Base-by-base conservation (phyloP, 2,113 vertebrate species). In the Oxygymnocypris stewartii region DNA sequence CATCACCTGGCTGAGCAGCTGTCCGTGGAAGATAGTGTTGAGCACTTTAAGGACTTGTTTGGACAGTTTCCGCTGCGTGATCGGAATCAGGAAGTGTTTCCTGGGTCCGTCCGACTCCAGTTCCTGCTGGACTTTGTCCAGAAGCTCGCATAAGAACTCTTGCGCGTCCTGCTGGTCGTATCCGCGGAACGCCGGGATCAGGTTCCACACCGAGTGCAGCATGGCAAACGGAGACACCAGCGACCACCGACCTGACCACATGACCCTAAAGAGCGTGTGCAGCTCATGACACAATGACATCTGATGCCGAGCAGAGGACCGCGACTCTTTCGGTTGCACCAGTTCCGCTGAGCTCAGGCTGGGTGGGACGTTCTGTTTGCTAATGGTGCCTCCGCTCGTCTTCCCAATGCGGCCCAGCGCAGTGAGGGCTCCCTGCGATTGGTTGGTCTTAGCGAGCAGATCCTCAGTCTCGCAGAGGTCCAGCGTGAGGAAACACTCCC, bases 211-310 rank as follows among this genome's bases (percentile, higher is more conserved):
- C 0, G 98, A 99, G 92, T 99, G 98, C 90, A 99, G 95, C 98
- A 99, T 99, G 93, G 98, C 98, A 6, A 99, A 99, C 1, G 98
- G 98, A 0, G 98, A 99, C 54, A 99, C 98, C 54, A 99, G 92
- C 0, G 98, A 96, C 98, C 98, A 99, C 88, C 96, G 97, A 73
- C 98, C 98, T 0, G 98, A 99, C 98, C 98, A 99, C 98, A 99
- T 99, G 91, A 99, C 97, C 91, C 98, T 95, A 93, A 99, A 99
- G 67, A 99, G 96, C 0, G 98, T 99, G 94, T 99, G 98, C 91
- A 99, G 93, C 91, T 99, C 98, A 14, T 98, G 98, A 92, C 98
- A 99, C 78, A 99, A 96, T 78, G 98, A 99, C 93, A 98, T 97
- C 94, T 98, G 96, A 95, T 98, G 98, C 88, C 95, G 94, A 77